Evolutionary conservation across 1,140 invertebrate genomes (phyloP), one percentile per base, ranked within the genome.

Genomic region (Hyphantria cunea): DNA sequence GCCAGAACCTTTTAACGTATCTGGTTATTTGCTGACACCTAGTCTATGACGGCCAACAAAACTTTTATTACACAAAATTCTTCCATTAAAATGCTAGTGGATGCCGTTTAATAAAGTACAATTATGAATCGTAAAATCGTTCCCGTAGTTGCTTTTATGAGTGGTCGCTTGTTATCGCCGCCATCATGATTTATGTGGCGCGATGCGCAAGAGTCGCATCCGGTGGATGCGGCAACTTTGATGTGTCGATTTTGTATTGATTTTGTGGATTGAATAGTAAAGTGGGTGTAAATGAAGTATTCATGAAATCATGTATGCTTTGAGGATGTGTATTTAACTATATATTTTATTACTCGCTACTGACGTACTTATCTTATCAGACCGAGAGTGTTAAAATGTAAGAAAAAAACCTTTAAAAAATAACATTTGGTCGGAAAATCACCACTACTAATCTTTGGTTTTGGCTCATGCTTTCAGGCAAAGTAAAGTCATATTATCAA

Each of bases 61-160:
- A 54, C 50, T 66, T 66, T 66, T 73, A 74, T 64, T 63, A 60
- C 70, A 67, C 62, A 70, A 74, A 76, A 72, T 74, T 70, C 71
- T 72, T 73, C 68, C 80, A 85, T 87, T 83, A 84, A 82, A 82
- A 82, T 78, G 82, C 77, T 80, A 79, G 72, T 72, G 74, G 76
- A 76, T 69, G 82, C 70, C 77, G 82, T 89, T 86, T 83, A 89
- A 89, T 89, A 89, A 86, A 87, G 79, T 83, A 84, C 84, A 89
- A 89, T 89, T 89, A 89, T 87, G 86, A 86, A 79, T 89, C 86
- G 80, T 89, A 89, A 89, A 89, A 76, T 79, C 82, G 83, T 88
- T 85, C 85, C 72, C 80, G 83, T 58, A 58, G 55, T 78, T 82
- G 80, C 80, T 76, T 89, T 83, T 85, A 84, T 84, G 80, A 87